Evolutionary conservation across 2,113 vertebrate genomes (phyloP).

Genomic region (Aptenodytes forsteri): DNA sequence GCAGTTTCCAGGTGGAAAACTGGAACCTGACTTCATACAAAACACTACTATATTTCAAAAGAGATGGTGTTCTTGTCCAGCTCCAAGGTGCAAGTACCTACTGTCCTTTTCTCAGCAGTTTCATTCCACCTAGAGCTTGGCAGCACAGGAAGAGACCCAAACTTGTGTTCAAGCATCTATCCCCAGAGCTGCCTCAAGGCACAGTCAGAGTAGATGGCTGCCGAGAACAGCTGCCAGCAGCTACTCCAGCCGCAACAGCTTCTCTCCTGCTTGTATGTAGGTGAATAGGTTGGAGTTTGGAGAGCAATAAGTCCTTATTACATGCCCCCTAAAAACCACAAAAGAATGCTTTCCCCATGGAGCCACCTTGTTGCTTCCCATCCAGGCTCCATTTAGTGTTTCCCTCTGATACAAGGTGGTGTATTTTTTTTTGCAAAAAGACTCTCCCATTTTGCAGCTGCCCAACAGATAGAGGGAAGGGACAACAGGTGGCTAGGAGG

Average conservation of each 20-base stretch:
- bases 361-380: background rate
- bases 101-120: background rate
- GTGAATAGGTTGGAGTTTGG: background rate
- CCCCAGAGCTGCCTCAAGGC: background rate
- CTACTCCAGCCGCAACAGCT: background rate
- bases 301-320: background rate
- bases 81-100: background rate
- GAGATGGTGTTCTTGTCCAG: background rate
- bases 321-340: background rate
- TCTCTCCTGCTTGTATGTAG: background rate
- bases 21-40: background rate
- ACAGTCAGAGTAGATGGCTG: background rate
- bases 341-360: background rate
- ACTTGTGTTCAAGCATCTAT: too few relatives aligned
- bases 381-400: background rate
- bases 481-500: background rate
- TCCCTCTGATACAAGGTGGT: background rate
- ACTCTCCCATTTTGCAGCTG: background rate
- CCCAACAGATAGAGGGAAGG: background rate
- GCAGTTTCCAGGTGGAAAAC: background rate
- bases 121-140: background rate
- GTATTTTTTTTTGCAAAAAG: too few relatives aligned
- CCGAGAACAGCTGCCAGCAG: background rate
- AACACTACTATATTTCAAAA: background rate
- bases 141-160: background rate